phyloP scores from a whole-genome alignment of 92 coral and sea anemone genomes.

The Epizoanthus stellaris region DNA sequence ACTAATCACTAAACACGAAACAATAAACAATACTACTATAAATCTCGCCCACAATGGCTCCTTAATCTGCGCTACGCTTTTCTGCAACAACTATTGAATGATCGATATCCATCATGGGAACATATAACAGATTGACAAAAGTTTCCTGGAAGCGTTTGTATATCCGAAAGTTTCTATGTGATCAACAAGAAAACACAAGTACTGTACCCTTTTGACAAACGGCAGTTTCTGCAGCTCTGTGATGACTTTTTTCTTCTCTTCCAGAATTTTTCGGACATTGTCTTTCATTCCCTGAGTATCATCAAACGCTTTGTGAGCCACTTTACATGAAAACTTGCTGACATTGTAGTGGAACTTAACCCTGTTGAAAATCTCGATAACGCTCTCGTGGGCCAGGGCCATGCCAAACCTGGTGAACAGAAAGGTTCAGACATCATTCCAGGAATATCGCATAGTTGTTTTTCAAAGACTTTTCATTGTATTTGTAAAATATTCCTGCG shows the following conservation, averaged over 20 bases:
- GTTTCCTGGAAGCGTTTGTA: no score
- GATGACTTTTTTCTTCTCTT: slow-evolving; percentile 38
- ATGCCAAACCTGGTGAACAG: slow-evolving; percentile 46
- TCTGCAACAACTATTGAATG: no score
- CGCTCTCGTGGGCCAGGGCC: slow-evolving; percentile 53
- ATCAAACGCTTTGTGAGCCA: slow-evolving; percentile 39
- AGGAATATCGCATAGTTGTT: background rate
- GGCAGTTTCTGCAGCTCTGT: slow-evolving; percentile 39
- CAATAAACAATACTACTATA: no score
- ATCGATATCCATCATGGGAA: no score
- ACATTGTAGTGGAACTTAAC: slow-evolving; percentile 53
- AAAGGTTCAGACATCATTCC: background rate
- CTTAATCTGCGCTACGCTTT: no score
- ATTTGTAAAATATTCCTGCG: no score
- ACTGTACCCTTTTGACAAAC: slow-evolving; percentile 40
- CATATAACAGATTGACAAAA: no score
- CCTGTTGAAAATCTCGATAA: slow-evolving; percentile 45
- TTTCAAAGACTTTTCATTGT: no score
- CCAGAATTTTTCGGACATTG: slow-evolving; percentile 25
- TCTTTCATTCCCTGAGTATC: slow-evolving; percentile 34
- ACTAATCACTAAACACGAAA: no score
- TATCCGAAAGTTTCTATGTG: no score
- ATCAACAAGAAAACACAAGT: no score
- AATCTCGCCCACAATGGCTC: no score
- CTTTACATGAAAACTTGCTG: slow-evolving; percentile 33